Evolutionary conservation across 2,888 invertebrate species (phyloP), one percentile per base, ranked within the genome.

Genomic region (Cephus nigrinus): DNA sequence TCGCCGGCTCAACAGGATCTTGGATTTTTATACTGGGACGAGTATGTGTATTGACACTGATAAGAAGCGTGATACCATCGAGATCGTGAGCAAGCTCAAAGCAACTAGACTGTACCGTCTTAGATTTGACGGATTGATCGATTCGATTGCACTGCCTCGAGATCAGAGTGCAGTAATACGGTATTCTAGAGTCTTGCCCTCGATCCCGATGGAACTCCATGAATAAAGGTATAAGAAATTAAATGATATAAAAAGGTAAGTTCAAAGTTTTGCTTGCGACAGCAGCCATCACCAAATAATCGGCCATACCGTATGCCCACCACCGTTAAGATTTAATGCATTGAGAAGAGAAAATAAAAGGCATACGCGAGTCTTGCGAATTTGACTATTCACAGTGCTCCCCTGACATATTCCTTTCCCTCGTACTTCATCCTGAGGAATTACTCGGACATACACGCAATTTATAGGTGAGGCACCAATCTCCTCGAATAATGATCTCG

Each of bases 31-130:
- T 84, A 81, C 84, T 84, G 82, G 84, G 84, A 83, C 85, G 87
- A 87, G 79, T 83, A 83, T 88, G 87, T 88, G 85, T 88, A 89
- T 87, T 85, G 86, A 91, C 89, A 91, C 86, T 88, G 87, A 91
- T 90, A 90, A 91, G 84, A 91, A 91, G 91, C 91, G 88, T 88
- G 87, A 90, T 84, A 83, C 86, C 87, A 84, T 84, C 88, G 82
- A 87, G 82, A 88, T 85, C 84, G 87, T 86, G 87, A 83, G 85
- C 85, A 86, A 86, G 15, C 55, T 55, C 5, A 55, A 55, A 23
- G 23, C 23, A 23, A 55, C 23, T 55, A 2, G 23, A 55, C 55
- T 55, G 2, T 23, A 55, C 9, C 55, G 55, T 55, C 15, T 15
- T 40, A 40, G 2, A 15, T 55, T 55, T 55, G 9, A 23, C 5